phyloP scores from a whole-genome alignment of 2,888 invertebrate genomes.

The Caenorhabditis zanzibari region DNA sequence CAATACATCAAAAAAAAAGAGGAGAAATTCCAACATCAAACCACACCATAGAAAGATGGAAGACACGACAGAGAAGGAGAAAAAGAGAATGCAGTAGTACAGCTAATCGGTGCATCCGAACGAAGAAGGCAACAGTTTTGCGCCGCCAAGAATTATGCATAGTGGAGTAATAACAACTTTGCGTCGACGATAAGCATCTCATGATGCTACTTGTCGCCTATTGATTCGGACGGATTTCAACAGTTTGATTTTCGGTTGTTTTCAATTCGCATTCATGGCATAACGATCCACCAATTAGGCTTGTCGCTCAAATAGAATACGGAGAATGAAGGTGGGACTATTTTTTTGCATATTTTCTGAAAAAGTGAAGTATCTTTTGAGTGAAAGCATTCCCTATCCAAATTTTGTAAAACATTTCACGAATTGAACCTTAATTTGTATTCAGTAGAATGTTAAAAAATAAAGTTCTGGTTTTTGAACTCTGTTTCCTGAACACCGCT shows the following conservation, averaged over 20 bases:
- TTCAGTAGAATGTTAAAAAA: background rate
- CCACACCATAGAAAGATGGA: constrained; percentile 18
- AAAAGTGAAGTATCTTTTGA: background rate
- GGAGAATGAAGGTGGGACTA: constrained; percentile 64
- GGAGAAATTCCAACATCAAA: constrained; percentile 17
- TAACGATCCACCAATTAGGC: constrained; percentile 61
- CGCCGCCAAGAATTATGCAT: constrained; percentile 63
- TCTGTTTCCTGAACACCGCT: constrained; percentile 4
- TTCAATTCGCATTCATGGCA: constrained; percentile 64
- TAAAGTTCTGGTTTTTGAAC: background rate
- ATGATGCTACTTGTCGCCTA: constrained; percentile 71
- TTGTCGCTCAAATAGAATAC: constrained; percentile 48
- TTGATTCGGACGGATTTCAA: constrained; percentile 65
- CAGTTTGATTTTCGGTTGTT: constrained; percentile 66
- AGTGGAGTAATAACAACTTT: constrained; percentile 69
- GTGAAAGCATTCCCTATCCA: too few relatives aligned
- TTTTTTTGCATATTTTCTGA: background rate
- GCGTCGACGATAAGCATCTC: constrained; percentile 68
- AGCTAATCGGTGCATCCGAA: constrained; percentile 44
- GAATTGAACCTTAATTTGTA: background rate
- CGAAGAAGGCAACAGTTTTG: constrained; percentile 59
- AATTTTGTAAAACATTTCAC: too few relatives aligned
- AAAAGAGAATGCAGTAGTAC: constrained; percentile 41
- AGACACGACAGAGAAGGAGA: background rate
- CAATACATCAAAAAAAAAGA: background rate